phyloP scores from a whole-genome alignment of 2,113 vertebrate species.

The Monopterus albus region DNA sequence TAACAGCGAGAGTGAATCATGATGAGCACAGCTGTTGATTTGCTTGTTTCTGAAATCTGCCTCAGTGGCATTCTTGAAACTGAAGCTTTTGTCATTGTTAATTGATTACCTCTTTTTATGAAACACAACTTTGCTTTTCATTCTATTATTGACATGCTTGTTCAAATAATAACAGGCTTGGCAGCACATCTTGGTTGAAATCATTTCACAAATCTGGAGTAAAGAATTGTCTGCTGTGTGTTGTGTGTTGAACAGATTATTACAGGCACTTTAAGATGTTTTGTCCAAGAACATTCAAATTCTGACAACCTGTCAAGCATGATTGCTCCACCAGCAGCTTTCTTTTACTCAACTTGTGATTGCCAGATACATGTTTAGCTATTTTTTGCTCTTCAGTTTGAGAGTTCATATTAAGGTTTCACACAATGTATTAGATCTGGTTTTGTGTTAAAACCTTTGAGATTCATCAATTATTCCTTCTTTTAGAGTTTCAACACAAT shows the following conservation, averaged over 20 bases:
- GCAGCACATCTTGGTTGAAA: conserved; percentile 30
- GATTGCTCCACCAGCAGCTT: conserved; percentile 37
- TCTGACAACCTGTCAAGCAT: conserved; percentile 55
- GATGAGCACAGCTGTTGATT: conserved; percentile 50
- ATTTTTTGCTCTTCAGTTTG: conserved; percentile 14
- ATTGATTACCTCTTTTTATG: conserved; percentile 54
- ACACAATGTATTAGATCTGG: conserved; percentile 29
- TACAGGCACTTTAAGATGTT: conserved; percentile 43
- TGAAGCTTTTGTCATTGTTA: conserved; percentile 24
- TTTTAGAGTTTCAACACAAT: fast-evolving
- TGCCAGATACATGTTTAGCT: conserved; percentile 56
- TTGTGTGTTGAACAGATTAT: conserved; percentile 29
- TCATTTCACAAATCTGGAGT: conserved; percentile 54
- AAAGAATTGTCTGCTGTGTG: conserved; percentile 23
- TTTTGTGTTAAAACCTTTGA: conserved; percentile 22
- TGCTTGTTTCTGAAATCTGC: conserved; percentile 32
- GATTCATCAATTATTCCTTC: background rate
- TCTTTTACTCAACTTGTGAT: conserved; percentile 43
- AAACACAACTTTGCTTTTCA: conserved; percentile 44
- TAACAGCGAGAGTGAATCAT: conserved; percentile 5
- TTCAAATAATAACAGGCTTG: conserved; percentile 57
- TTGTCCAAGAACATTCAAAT: conserved; percentile 25
- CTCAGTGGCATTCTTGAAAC: conserved; percentile 40
- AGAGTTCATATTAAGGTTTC: conserved; percentile 38
- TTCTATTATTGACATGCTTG: conserved; percentile 46